Evolutionary conservation across 2,113 vertebrate species (phyloP).

Genomic region (Ictalurus punctatus): DNA sequence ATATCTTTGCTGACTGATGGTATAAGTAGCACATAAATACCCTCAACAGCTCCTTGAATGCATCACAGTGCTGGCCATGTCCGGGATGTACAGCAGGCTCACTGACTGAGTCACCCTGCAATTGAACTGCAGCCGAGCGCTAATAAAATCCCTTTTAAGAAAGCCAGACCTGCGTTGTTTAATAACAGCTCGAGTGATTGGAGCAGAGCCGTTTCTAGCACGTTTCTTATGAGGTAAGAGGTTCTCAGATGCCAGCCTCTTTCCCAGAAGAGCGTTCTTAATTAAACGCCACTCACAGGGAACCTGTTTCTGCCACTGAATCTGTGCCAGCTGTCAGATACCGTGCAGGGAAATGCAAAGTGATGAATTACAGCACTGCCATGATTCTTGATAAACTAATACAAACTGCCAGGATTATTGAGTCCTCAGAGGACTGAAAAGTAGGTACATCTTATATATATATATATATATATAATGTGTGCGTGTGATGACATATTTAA

Average conservation of each 20-base stretch:
- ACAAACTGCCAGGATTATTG: constrained; percentile 14
- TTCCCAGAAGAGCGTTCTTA: constrained; percentile 60
- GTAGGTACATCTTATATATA: constrained; percentile 9
- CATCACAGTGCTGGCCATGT: constrained; percentile 10
- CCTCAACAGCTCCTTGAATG: constrained; percentile 21
- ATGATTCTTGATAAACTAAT: constrained; percentile 54
- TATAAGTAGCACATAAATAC: constrained; percentile 27
- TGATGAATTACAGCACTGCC: constrained; percentile 64
- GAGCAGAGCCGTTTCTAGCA: constrained; percentile 72
- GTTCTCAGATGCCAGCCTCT: constrained; percentile 63
- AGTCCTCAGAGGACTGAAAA: not conserved
- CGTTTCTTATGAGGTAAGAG: constrained; percentile 72
- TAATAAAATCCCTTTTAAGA: constrained; percentile 52
- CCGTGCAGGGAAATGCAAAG: constrained; percentile 52
- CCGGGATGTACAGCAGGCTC: constrained; percentile 18
- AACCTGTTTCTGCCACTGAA: constrained; percentile 64
- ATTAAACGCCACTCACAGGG: constrained; percentile 69
- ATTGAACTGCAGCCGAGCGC: constrained; percentile 36
- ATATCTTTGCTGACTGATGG: constrained; percentile 35
- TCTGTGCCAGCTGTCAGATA: constrained; percentile 56
- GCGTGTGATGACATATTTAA: constrained; percentile 25
- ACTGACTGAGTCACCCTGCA: constrained; percentile 12
- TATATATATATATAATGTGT: too few species aligned
- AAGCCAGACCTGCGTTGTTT: constrained; percentile 64
- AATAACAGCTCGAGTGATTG: constrained; percentile 73